These are phyloP conservation scores for Bellardia pandia DNA, from an alignment of 2,888 invertebrate genomes.

Conservation along the genomic window DNA sequence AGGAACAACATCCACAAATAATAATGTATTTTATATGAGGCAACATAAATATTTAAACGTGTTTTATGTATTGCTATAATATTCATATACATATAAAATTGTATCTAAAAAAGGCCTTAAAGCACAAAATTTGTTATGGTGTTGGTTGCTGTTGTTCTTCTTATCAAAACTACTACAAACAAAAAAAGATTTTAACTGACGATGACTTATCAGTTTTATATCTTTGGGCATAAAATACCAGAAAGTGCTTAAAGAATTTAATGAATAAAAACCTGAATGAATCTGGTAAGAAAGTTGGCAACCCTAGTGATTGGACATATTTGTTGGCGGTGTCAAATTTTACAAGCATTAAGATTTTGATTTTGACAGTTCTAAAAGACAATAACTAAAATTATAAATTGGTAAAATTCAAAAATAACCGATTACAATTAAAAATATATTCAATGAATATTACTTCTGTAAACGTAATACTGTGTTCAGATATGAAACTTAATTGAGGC, in stretches of 20 bases:
- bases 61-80: constrained; percentile 49
- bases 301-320: too few species aligned
- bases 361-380: too few species aligned
- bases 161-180: constrained; percentile 42
- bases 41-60: constrained; percentile 57
- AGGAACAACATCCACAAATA: constrained; percentile 15
- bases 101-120: constrained; percentile 40
- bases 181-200: constrained; percentile 29
- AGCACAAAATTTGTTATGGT: constrained; percentile 50
- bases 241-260: constrained; percentile 30
- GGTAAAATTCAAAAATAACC: too few species aligned
- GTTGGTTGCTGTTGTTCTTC: constrained; percentile 18
- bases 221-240: constrained; percentile 25
- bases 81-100: constrained; percentile 19
- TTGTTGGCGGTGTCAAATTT: too few species aligned
- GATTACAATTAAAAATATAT: too few species aligned
- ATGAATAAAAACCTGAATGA: not conserved
- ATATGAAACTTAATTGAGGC: too few species aligned
- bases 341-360: too few species aligned
- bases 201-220: constrained; percentile 56
- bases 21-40: constrained; percentile 41
- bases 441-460: too few species aligned
- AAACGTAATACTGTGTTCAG: too few species aligned
- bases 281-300: constrained; percentile 1
- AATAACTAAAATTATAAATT: too few species aligned